Base-by-base conservation (phyloP, 2,113 vertebrate genomes). In the Furnarius figulus region DNA sequence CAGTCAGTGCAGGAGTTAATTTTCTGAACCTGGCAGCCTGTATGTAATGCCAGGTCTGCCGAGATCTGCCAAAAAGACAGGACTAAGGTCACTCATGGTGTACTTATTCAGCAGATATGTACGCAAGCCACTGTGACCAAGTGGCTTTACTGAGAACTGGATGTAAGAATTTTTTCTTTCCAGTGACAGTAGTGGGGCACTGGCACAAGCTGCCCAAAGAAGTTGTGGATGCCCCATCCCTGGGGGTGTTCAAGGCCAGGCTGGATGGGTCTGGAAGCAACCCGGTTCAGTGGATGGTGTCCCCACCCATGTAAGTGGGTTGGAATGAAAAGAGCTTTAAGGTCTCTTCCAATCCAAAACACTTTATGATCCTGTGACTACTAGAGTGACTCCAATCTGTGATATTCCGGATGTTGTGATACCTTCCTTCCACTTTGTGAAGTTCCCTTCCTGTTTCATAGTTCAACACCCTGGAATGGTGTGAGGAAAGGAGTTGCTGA, bases 401-500 rank as follows among this genome's bases (percentile, higher is more conserved):
- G 15, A 25, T 50, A 8, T 10, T 79, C 28, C 42, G 20, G 23
- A 10, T 8, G 19, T 2, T 44, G 56, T 16, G 63, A 10, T 58
- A 71, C 15, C 40, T 66, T 55, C 5, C n/a, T 66, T 77, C 31
- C 1, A 1, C 61, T 31, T 40, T 31, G 31, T 28, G 1, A 47
- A 37, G 12, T 55, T 55, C 42, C 8, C 55, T 42, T 77, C 18
- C 31, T 14, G 2, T 52, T 70, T 31, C 1, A 1, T 19, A 21
- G 10, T 5, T 20, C 3, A 11, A 12, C 13, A 47, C 0, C 2
- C 21, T 22, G 25, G 8, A 35, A 3, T 0, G 12, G 15, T 3
- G 17, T 0, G 1, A 35, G 21, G 5, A 42, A 31, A 88, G 44
- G 14, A 56, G 40, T 0, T 59, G 53, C 17, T 68, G 70, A 50